Evolutionary conservation across 2,113 vertebrate genomes (phyloP).

Genomic region (Lagenorhynchus albirostris): DNA sequence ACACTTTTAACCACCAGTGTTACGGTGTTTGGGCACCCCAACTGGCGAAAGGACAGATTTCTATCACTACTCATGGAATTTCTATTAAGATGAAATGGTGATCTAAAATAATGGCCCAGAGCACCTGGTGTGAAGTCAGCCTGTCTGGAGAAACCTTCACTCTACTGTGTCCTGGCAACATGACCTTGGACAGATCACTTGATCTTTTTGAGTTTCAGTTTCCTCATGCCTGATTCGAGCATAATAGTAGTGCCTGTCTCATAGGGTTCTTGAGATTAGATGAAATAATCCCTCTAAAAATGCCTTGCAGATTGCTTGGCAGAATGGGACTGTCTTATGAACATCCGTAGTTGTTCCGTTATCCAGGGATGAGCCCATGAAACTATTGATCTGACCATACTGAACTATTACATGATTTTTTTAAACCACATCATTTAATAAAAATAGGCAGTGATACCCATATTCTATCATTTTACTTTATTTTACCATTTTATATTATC

Average conservation of each 20-base stretch:
- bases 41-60: background rate
- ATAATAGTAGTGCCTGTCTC: background rate
- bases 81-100: too few relatives aligned
- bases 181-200: background rate
- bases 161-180: background rate
- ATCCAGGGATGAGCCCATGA: background rate
- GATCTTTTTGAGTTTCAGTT: background rate
- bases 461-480: background rate
- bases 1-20: too few relatives aligned
- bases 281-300: background rate
- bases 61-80: background rate
- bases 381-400: background rate
- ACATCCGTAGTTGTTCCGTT: fast-evolving
- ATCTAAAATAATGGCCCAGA: background rate
- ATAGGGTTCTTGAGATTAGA: background rate
- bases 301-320: background rate
- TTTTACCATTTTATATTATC: background rate
- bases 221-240: background rate
- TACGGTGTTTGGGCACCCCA: too few relatives aligned
- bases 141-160: background rate
- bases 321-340: background rate
- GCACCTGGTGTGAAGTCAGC: fast-evolving
- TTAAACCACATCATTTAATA: background rate
- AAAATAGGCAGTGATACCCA: background rate
- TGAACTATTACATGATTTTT: background rate